phyloP scores from a whole-genome alignment of 1,140 invertebrate species.

The Pogonus chalceus region DNA sequence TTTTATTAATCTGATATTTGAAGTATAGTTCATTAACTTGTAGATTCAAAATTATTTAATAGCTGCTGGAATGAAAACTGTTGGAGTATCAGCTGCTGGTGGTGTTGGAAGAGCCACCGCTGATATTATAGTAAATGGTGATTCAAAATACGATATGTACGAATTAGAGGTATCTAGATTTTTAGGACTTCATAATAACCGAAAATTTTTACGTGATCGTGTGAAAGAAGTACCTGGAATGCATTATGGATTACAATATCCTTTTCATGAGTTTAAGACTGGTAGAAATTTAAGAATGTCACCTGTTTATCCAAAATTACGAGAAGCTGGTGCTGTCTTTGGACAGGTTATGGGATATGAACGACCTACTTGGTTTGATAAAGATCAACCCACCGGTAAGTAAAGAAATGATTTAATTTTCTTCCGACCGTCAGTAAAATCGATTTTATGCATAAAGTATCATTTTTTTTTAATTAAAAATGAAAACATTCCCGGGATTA shows the following conservation, averaged over 20 bases:
- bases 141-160: slow-evolving; percentile 76
- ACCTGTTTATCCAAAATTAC: slow-evolving; percentile 86
- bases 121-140: slow-evolving; percentile 79
- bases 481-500: too few relatives aligned
- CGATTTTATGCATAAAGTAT: too few relatives aligned
- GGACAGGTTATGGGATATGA: slow-evolving; percentile 98
- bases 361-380: slow-evolving; percentile 84
- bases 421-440: too few relatives aligned
- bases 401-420: too few relatives aligned
- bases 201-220: slow-evolving; percentile 84
- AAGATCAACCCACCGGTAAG: slow-evolving; percentile 42
- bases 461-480: too few relatives aligned
- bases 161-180: slow-evolving; percentile 89
- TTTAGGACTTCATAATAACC: slow-evolving; percentile 90
- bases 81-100: slow-evolving; percentile 84
- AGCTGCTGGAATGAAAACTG: slow-evolving; percentile 91
- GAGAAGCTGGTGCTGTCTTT: slow-evolving; percentile 90
- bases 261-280: slow-evolving; percentile 74
- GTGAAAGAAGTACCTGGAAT: slow-evolving; percentile 87
- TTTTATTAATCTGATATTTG: background rate
- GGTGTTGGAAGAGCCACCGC: slow-evolving; percentile 86
- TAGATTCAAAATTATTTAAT: slow-evolving; percentile 90
- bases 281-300: slow-evolving; percentile 90
- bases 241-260: slow-evolving; percentile 76
- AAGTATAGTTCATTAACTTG: slow-evolving; percentile 14